A percentile compares a stretch with the other conserved stretches of the same genome.
Evolutionary conservation across 2,888 invertebrate genomes (phyloP).

Genomic region (Lasius fuliginosus): DNA sequence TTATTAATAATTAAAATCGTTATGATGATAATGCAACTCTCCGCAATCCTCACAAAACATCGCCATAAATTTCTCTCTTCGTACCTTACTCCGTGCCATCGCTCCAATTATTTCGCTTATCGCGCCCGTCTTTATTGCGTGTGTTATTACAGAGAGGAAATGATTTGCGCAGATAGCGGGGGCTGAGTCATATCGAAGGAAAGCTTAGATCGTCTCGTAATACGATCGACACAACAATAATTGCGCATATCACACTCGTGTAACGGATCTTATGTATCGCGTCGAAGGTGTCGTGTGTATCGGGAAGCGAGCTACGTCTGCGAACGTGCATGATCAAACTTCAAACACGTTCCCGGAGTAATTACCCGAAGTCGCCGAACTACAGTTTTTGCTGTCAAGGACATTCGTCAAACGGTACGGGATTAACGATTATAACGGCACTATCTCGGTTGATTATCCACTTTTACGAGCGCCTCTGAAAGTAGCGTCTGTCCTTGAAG

Average conservation of each 20-base stretch:
- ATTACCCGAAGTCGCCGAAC: conserved; percentile 19
- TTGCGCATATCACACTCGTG: neutral
- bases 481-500: conserved; percentile 31
- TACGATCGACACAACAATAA: conserved; percentile 39
- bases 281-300: conserved; percentile 3
- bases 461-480: conserved; percentile 23
- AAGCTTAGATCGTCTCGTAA: conserved; percentile 45
- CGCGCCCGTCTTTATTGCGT: conserved; percentile 38
- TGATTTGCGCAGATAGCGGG: conserved; percentile 40
- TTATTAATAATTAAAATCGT: neutral
- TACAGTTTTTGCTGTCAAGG: conserved; percentile 37
- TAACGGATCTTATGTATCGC: neutral
- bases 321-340: conserved; percentile 38
- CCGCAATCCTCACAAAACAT: neutral
- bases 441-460: neutral
- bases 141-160: conserved; percentile 52
- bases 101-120: conserved; percentile 48
- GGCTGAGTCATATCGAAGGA: conserved; percentile 50
- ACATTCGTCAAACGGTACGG: conserved; percentile 43
- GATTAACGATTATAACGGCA: conserved; percentile 47
- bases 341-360: conserved; percentile 17
- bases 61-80: conserved; percentile 26
- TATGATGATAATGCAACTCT: neutral
- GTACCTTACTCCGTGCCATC: conserved; percentile 20
- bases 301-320: conserved; percentile 15